These are phyloP conservation scores for Hypomesus transpacificus DNA, from an alignment of 2,113 vertebrate genomes.

Conservation along the genomic window DNA sequence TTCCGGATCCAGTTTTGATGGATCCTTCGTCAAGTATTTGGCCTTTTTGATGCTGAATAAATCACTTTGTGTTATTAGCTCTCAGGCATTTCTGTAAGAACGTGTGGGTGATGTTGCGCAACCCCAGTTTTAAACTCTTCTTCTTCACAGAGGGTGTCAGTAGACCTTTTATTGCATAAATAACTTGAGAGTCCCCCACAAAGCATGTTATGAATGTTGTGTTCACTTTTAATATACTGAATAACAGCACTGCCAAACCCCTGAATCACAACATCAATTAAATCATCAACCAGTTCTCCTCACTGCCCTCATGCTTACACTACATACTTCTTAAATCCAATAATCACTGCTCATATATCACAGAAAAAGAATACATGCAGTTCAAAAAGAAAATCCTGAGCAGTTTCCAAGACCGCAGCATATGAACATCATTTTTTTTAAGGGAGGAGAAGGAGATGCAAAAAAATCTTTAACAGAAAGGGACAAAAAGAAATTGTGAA, in stretches of 20 bases:
- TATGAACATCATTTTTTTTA: constrained; percentile 4
- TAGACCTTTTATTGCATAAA: too few relatives aligned
- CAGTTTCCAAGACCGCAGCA: constrained; percentile 1
- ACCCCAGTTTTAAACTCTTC: too few relatives aligned
- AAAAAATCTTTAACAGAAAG: not conserved
- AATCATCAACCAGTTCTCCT: constrained; percentile 88
- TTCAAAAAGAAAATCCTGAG: constrained; percentile 86
- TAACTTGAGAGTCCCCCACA: constrained; percentile 58
- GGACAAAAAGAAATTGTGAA: not conserved
- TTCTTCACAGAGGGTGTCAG: too few relatives aligned
- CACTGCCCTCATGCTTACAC: constrained; percentile 88
- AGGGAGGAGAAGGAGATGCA: not conserved
- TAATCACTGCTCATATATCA: constrained; percentile 89
- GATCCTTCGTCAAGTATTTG: too few relatives aligned
- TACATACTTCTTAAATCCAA: constrained; percentile 90
- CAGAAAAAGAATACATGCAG: constrained; percentile 53
- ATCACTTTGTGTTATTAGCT: too few relatives aligned
- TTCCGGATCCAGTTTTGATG: too few relatives aligned
- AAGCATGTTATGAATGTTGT: constrained; percentile 75
- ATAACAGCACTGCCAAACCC: constrained; percentile 76
- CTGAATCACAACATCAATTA: constrained; percentile 91
- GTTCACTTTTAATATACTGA: constrained; percentile 74
- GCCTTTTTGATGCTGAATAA: too few relatives aligned
- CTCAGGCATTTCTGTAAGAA: too few relatives aligned
- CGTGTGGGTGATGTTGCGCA: too few relatives aligned